Evolutionary conservation across 2,888 invertebrate species (phyloP).

Genomic region (Automeris io): DNA sequence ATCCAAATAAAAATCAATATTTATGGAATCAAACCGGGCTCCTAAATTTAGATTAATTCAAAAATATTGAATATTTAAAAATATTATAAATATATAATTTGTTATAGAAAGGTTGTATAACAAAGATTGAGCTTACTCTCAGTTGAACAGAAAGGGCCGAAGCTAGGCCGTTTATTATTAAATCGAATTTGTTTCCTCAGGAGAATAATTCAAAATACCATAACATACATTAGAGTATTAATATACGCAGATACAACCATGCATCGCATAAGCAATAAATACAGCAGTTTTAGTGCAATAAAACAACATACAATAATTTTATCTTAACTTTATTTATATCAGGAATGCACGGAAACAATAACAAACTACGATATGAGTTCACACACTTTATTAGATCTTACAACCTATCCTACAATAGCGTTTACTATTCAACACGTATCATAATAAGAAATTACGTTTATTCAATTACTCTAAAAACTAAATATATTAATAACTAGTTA

Average conservation of each 20-base stretch:
- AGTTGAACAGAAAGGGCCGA: neutral
- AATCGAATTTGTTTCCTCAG: neutral
- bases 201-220: neutral
- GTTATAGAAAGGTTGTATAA: neutral
- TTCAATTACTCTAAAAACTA: conserved; percentile 6
- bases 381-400: conserved; percentile 43
- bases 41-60: too few relatives aligned
- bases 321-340: conserved; percentile 42
- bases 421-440: conserved; percentile 21
- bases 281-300: conserved; percentile 54
- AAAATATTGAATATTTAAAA: too few relatives aligned
- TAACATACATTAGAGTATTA: neutral
- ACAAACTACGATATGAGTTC: conserved; percentile 32
- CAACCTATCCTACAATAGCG: conserved; percentile 23
- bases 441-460: conserved; percentile 14
- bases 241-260: conserved; percentile 15
- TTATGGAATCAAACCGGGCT: too few relatives aligned
- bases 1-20: too few relatives aligned
- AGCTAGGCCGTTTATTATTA: neutral
- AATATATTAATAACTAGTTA: conserved; percentile 12
- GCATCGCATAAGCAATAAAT: conserved; percentile 24
- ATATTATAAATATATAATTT: too few relatives aligned
- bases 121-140: neutral
- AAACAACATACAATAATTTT: conserved; percentile 40
- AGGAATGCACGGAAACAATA: conserved; percentile 31